Percentiles rank a stretch among this genome's conserved stretches.
phyloP scores from a whole-genome alignment of 2,797 vertebrate species.

The Cyprinella venusta region DNA sequence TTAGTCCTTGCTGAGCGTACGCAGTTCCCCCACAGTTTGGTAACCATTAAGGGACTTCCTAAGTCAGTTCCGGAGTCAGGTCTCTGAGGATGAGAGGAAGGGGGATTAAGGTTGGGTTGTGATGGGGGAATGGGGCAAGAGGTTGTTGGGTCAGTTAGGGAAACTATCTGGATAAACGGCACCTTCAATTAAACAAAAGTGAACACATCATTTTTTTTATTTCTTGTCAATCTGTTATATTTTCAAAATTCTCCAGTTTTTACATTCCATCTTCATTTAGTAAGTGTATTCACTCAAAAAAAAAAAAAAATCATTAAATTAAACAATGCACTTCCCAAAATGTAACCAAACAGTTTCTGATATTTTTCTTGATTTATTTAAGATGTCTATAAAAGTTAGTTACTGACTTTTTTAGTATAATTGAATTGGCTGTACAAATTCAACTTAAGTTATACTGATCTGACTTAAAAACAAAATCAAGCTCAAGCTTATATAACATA shows the following conservation, averaged over 20 bases:
- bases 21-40: conserved; percentile 84
- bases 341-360: background rate
- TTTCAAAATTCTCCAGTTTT: background rate
- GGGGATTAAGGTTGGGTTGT: conserved; percentile 31
- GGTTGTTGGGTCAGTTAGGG: conserved; percentile 10
- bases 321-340: background rate
- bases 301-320: background rate
- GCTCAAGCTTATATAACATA: background rate
- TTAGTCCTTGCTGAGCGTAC: conserved; percentile 77
- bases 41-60: conserved; percentile 89
- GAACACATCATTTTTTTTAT: background rate
- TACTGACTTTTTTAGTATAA: background rate
- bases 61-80: conserved; percentile 82
- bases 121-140: background rate
- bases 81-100: conserved; percentile 66
- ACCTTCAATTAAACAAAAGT: background rate
- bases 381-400: background rate
- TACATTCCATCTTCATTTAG: background rate
- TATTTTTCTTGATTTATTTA: background rate
- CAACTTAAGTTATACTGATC: background rate
- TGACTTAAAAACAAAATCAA: background rate
- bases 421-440: background rate
- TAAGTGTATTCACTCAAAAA: background rate
- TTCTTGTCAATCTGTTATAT: background rate
- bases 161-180: background rate